Evolutionary conservation across 2,888 invertebrate species (phyloP).

Genomic region (Cosmia trapezina): DNA sequence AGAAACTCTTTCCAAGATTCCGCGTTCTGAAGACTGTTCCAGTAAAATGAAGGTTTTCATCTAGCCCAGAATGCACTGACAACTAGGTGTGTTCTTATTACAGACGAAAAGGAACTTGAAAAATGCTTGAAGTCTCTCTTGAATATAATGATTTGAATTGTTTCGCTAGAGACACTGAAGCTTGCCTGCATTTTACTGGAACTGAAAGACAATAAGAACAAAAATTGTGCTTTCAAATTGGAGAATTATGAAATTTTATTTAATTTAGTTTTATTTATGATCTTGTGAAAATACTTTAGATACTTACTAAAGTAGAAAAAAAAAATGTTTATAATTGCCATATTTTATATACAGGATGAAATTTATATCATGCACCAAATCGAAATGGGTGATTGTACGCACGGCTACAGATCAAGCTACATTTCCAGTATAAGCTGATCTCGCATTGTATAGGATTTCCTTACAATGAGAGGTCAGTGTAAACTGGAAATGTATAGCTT

Average conservation of each 20-base stretch:
- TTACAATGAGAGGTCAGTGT: no score
- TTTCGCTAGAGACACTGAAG: conserved; percentile 7
- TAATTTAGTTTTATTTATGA: not conserved
- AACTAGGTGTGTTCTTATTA: conserved; percentile 27
- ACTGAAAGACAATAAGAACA: not conserved
- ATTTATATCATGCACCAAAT: no score
- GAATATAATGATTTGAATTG: conserved; percentile 42
- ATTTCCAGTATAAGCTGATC: no score
- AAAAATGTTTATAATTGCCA: not conserved
- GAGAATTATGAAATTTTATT: no score
- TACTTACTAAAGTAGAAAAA: not conserved
- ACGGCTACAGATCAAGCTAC: no score
- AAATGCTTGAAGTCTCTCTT: conserved; percentile 30
- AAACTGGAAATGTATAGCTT: no score
- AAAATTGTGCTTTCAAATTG: not conserved
- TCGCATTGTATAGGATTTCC: no score
- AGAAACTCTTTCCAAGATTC: not conserved
- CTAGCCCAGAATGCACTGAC: not conserved
- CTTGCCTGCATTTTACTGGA: conserved; percentile 14
- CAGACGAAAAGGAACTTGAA: conserved; percentile 9
- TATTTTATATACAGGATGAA: no score
- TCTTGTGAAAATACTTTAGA: not conserved
- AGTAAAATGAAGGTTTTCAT: conserved; percentile 17
- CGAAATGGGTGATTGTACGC: no score
- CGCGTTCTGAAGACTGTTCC: not conserved